Percentiles rank a stretch among this genome's conserved stretches.
These are phyloP conservation scores for Pectinophora gossypiella DNA, from an alignment of 1,140 invertebrate genomes.

Conservation along the genomic window DNA sequence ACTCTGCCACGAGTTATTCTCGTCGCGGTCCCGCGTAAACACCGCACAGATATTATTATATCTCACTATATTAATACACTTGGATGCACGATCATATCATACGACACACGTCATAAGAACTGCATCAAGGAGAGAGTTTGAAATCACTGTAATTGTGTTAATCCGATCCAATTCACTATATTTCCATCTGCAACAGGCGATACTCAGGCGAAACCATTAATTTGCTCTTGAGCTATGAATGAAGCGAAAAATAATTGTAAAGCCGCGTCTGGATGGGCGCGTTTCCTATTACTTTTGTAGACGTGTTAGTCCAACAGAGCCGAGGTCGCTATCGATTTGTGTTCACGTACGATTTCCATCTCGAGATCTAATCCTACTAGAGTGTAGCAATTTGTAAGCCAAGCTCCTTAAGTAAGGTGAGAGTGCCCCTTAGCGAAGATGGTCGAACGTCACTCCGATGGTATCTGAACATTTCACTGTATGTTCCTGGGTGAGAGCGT, in stretches of 20 bases:
- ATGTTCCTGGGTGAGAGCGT: neutral
- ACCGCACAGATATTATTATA: conserved; percentile 36
- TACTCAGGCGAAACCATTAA: neutral
- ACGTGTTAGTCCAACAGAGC: no score
- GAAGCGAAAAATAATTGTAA: neutral
- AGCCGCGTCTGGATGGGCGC: neutral
- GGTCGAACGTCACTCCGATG: neutral
- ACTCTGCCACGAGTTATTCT: conserved; percentile 67
- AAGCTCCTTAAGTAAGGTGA: neutral
- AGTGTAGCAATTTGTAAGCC: neutral
- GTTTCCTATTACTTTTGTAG: no score
- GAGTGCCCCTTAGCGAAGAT: neutral
- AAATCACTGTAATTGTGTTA: no score
- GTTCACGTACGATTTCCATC: neutral
- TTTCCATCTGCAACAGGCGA: neutral
- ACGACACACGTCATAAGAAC: conserved; percentile 8
- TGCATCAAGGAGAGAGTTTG: no score
- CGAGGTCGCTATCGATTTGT: no score
- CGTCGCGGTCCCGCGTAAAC: conserved; percentile 52
- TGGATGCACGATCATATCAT: conserved; percentile 10
- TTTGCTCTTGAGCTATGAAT: neutral
- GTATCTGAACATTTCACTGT: neutral
- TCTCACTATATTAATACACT: conserved; percentile 20
- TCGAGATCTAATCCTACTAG: neutral
- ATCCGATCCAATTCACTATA: neutral